Evolutionary conservation across 2,888 invertebrate genomes (phyloP), one percentile per base, ranked within the genome.

Genomic region (Pyralis farinalis): DNA sequence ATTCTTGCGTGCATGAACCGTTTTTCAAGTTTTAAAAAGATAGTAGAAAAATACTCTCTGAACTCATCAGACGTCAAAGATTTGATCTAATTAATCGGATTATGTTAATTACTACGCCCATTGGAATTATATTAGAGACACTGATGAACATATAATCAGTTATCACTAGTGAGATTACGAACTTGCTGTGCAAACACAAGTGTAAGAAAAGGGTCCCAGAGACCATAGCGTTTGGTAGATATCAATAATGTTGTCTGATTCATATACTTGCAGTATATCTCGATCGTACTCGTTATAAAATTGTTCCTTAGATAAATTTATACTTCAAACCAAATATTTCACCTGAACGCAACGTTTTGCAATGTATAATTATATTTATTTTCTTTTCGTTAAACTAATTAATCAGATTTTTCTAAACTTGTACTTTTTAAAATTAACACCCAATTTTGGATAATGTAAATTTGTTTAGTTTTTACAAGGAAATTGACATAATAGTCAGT

Each of bases 11-110:
- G 83, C 86, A 79, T 76, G 75, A 73, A 76, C 72, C 69, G 74
- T 76, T 80, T 71, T 75, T 82, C 74, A 70, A 70, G 70, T 82
- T 79, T 16, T 79, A 78, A 82, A 85, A 82, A 85, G 71, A 84
- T 80, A 81, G 83, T 88, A 88, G 86, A 88, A 88, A 88, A 88
- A 88, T 88, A 88, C 84, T 81, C 81, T 85, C 77, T 74, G 71
- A 82, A 83, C 73, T 78, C 68, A 77, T 77, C 58, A 72, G 70
- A 70, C 63, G 62, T 72, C 73, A 70, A 77, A 76, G 63, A 77
- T 79, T 77, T 77, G 63, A 73, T 72, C 70, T 73, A 74, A 71
- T 69, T 65, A 72, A 46, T 71, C 66, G 68, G 70, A 74, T 73
- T 67, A 70, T 56, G 61, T 63, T 71, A 69, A 62, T 58, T 55